Conservation (phyloP, 2,113 vertebrate genomes). For the Tichodroma muraria region DNA sequence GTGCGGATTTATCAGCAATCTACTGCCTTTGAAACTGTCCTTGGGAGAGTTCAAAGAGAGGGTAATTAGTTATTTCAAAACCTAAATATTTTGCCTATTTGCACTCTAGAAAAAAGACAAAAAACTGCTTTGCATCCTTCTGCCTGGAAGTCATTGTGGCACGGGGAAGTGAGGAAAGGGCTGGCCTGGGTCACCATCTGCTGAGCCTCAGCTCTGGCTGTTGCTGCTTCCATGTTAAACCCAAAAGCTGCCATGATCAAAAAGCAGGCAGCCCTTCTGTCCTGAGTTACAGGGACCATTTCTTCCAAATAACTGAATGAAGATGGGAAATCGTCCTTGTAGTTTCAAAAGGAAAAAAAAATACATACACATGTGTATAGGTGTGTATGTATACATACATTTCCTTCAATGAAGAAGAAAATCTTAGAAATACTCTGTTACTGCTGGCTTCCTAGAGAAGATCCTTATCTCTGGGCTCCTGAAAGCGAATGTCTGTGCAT, state of each 20-base stretch:
- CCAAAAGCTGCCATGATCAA: neutral
- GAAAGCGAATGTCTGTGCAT: neutral
- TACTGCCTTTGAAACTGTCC: neutral
- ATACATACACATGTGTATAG: rapidly evolving
- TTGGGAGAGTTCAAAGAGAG: neutral
- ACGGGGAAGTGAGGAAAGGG: neutral
- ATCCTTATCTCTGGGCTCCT: neutral
- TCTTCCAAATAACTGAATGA: neutral
- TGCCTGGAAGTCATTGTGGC: neutral
- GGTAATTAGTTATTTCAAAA: neutral
- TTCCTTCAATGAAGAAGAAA: neutral
- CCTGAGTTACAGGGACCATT: neutral
- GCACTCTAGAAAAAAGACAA: neutral
- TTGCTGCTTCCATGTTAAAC: neutral
- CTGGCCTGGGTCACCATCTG: neutral
- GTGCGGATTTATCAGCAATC: neutral
- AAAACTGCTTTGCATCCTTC: neutral
- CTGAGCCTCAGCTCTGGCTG: neutral
- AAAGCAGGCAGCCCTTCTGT: neutral
- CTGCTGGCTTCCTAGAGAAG: neutral
- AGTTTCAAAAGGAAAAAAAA: neutral
- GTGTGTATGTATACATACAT: rapidly evolving
- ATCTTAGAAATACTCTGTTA: neutral
- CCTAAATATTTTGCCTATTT: neutral
- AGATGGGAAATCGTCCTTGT: neutral